Conservation (phyloP, 2,888 invertebrate species). For the Hirudinaria manillensis region DNA sequence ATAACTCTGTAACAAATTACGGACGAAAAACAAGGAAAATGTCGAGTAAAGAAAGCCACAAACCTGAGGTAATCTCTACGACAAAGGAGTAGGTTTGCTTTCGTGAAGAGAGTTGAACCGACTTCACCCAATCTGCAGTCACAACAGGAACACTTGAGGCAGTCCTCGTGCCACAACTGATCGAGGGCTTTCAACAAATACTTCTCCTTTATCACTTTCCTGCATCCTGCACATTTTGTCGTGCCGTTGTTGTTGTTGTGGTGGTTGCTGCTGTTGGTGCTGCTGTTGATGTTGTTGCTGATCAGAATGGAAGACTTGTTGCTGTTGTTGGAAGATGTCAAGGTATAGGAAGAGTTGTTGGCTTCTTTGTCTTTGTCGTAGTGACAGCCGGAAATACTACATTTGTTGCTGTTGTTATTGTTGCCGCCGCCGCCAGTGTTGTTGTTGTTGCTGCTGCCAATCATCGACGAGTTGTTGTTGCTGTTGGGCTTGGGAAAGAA, state of each 20-base stretch:
- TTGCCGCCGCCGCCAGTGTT: conserved; percentile 20
- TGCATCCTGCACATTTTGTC: conserved; percentile 62
- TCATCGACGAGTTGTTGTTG: not conserved
- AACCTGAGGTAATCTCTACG: conserved; percentile 85
- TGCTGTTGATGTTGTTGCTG: not conserved
- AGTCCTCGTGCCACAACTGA: conserved; percentile 88
- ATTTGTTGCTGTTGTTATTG: not conserved
- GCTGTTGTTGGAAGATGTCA: conserved; percentile 15
- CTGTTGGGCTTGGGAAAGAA: conserved; percentile 13
- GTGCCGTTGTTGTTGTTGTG: not conserved
- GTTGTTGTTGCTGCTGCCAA: not conserved
- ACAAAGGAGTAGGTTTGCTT: conserved; percentile 83
- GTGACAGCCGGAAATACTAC: not conserved
- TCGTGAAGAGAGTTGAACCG: conserved; percentile 81
- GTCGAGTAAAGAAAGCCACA: not conserved
- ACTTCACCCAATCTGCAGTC: conserved; percentile 85
- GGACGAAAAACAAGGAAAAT: no score
- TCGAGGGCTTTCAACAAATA: conserved; percentile 78
- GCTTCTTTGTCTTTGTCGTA: conserved; percentile 9
- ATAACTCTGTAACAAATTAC: no score
- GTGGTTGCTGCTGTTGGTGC: conserved; percentile 13
- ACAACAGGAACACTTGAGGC: conserved; percentile 78
- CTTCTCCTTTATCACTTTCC: conserved; percentile 70
- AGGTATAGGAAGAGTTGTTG: not conserved
- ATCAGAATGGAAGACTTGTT: not conserved